These are phyloP conservation scores for Spondyliosoma cantharus DNA, from an alignment of 2,797 vertebrate species.

Conservation along the genomic window DNA sequence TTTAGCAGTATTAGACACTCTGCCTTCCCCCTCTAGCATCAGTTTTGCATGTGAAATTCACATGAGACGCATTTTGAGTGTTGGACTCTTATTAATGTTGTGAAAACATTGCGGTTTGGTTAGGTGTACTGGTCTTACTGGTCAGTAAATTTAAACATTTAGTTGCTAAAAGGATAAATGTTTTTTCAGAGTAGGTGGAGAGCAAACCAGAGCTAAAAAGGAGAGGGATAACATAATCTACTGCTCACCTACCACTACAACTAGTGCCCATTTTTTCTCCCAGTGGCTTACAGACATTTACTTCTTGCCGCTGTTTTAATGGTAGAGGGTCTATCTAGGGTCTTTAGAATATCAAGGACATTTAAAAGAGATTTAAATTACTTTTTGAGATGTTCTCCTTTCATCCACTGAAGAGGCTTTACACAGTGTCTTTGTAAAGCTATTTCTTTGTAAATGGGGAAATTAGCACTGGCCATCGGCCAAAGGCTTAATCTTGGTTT, in stretches of 20 bases:
- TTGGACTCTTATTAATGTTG: too few species aligned
- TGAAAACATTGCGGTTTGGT: too few species aligned
- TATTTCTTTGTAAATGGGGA: conserved; percentile 21
- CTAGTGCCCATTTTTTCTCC: not conserved
- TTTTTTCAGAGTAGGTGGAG: not conserved
- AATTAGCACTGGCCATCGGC: conserved; percentile 24
- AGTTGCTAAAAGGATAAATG: not conserved
- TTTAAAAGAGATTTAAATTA: conserved; percentile 6
- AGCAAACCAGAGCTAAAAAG: not conserved
- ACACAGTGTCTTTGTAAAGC: conserved; percentile 23
- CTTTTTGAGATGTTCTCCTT: conserved; percentile 16
- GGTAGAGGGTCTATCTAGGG: not conserved
- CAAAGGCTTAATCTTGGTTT: conserved; percentile 34
- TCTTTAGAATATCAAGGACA: conserved; percentile 20
- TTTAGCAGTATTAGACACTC: too few species aligned
- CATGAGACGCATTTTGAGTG: too few species aligned
- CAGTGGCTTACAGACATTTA: not conserved
- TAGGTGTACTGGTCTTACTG: too few species aligned
- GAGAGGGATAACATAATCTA: not conserved
- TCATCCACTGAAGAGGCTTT: conserved; percentile 2
- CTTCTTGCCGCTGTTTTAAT: not conserved
- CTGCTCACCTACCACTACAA: not conserved
- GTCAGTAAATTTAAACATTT: not conserved
- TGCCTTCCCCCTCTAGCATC: too few species aligned
- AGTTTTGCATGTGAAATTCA: too few species aligned